phyloP scores from a whole-genome alignment of 2,888 invertebrate species.

The Drosophila atripex region DNA sequence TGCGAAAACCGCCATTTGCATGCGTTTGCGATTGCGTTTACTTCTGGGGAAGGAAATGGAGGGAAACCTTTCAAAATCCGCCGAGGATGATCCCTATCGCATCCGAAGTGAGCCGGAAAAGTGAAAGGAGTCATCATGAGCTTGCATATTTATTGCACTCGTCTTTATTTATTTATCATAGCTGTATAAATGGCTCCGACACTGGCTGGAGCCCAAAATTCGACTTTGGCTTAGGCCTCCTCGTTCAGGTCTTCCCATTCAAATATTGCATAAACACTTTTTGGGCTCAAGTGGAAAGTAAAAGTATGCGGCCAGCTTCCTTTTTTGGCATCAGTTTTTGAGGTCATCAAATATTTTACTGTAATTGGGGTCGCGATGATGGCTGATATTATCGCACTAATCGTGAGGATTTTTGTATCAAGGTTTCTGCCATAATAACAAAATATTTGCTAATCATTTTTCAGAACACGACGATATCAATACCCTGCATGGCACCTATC shows the following conservation, averaged over 20 bases:
- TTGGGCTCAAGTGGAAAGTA: slow-evolving; percentile 53
- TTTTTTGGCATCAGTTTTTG: slow-evolving; percentile 29
- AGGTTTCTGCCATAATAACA: background rate
- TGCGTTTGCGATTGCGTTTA: slow-evolving; percentile 16
- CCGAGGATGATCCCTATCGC: slow-evolving; percentile 58
- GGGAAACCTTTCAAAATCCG: slow-evolving; percentile 48
- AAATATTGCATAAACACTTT: slow-evolving; percentile 64
- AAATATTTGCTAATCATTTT: slow-evolving; percentile 38
- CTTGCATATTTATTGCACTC: slow-evolving; percentile 66
- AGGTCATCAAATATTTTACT: slow-evolving; percentile 34
- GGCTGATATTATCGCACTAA: slow-evolving; percentile 14
- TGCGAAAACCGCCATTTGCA: slow-evolving; percentile 27
- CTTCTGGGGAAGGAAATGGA: slow-evolving; percentile 19
- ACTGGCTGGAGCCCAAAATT: slow-evolving; percentile 15
- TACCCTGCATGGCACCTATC: slow-evolving; percentile 83
- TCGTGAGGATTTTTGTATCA: too few relatives aligned
- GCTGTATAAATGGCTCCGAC: slow-evolving; percentile 36
- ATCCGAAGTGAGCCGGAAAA: slow-evolving; percentile 49
- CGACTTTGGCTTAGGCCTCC: slow-evolving; percentile 40
- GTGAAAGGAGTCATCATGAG: slow-evolving; percentile 71
- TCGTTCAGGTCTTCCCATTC: slow-evolving; percentile 43
- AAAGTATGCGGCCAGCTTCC: slow-evolving; percentile 51
- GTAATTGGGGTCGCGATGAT: slow-evolving; percentile 32
- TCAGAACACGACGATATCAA: slow-evolving; percentile 81
- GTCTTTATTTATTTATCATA: slow-evolving; percentile 53